Percentiles rank a stretch among this genome's conserved stretches.
Conservation (phyloP, 2,797 vertebrate species). For the Sebastiscus albofasciatus region DNA sequence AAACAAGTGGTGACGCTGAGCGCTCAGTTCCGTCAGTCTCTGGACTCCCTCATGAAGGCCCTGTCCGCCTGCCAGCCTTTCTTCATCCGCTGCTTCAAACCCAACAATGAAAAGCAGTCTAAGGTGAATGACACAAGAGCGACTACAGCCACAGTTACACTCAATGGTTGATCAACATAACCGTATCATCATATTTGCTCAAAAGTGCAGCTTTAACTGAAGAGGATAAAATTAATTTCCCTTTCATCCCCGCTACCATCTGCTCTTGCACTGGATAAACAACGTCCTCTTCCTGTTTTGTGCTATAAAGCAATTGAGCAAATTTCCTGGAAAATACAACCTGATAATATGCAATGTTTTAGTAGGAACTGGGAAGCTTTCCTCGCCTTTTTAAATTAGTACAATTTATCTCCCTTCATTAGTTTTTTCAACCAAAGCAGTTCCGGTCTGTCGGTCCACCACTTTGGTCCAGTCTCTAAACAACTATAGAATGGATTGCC, state of each 20-base stretch:
- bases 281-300: not conserved
- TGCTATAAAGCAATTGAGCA: constrained; percentile 22
- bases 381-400: not conserved
- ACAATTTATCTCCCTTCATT: not conserved
- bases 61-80: constrained; percentile 90
- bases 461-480: not conserved
- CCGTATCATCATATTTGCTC: no score
- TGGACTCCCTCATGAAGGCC: constrained; percentile 95
- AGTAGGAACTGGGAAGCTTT: not conserved
- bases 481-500: not conserved
- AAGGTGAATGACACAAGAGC: constrained; percentile 78
- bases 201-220: not conserved
- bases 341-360: not conserved
- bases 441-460: not conserved
- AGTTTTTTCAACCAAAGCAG: not conserved
- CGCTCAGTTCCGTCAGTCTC: constrained; percentile 93
- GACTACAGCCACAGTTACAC: not conserved
- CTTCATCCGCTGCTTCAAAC: constrained; percentile 97
- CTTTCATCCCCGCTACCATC: not conserved
- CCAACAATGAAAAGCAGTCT: constrained; percentile 91
- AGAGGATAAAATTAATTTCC: not conserved
- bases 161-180: not conserved
- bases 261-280: constrained; percentile 4
- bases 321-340: constrained; percentile 14
- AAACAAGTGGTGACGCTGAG: constrained; percentile 88